Base-by-base conservation (phyloP, 2,113 vertebrate species). In the Pao palembangensis region DNA sequence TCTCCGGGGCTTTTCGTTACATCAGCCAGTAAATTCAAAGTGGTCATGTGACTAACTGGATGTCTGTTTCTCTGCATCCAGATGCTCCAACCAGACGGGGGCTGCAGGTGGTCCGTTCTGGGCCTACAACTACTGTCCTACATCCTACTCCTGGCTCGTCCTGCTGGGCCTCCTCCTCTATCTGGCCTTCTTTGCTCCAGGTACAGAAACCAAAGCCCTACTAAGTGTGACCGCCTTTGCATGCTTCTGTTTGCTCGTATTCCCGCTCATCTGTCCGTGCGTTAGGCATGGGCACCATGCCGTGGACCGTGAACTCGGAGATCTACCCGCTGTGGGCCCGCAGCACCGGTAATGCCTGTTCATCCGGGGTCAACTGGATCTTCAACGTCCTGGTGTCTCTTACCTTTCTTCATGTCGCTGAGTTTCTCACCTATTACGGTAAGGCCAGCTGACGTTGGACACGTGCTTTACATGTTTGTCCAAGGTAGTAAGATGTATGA, bases 51-150 rank as follows among this genome's bases (percentile, higher is more conserved):
- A 20, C 41, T 43, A 0, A 56, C 44, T 28, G 15, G 15, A 1
- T 5, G 3, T 2, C 10, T 20, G 7, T 21, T 48, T 68, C 34
- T 14, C 49, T 38, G 15, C 2, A 15, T 48, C 8, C 79, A 98
- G 97, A 46, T 99, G 96, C 81, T 91, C 88, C 60, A 98, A 94
- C 80, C 88, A 86, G 85, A 94, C 91, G 0, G 69, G 75, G 70
- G 90, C 76, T 73, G 72, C 75, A 1, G 82, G 86, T 54, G 84
- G 85, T 13, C 72, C 87, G 15, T 88, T 92, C 64, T 99, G 97
- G 96, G 97, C 97, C 1, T 99, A 96, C 71, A 98, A 98, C 84
- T 99, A 93, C 91, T 98, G 96, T 51, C 97, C 96, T 16, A 97
- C 95, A 2, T 85, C 93, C 0, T 96, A 96, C 80, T 96, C 94